phyloP scores from a whole-genome alignment of 2,797 vertebrate species.

The Sternarchorhynchus goeldii region DNA sequence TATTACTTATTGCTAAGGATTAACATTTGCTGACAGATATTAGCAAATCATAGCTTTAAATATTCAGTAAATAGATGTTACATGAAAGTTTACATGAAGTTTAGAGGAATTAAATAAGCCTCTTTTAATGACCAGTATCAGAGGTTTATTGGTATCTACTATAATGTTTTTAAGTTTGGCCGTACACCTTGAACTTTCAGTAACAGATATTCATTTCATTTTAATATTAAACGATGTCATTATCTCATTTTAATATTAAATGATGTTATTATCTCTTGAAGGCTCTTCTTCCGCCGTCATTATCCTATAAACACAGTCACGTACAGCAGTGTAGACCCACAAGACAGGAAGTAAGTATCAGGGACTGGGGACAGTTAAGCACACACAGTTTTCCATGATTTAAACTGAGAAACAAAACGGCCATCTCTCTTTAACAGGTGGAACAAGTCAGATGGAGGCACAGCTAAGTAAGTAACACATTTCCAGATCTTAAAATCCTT shows the following conservation, averaged over 20 bases:
- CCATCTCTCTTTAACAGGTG: constrained; percentile 74
- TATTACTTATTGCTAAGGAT: no score
- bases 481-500: background rate
- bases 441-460: constrained; percentile 86
- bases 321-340: constrained; percentile 91
- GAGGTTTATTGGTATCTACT: background rate
- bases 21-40: no score
- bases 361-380: background rate
- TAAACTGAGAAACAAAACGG: background rate
- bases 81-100: no score
- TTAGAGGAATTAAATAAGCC: no score
- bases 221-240: background rate
- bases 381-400: no score
- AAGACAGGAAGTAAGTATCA: constrained; percentile 89
- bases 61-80: no score
- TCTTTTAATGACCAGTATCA: no score
- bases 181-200: no score
- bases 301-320: constrained; percentile 93
- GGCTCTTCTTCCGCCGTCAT: constrained; percentile 94
- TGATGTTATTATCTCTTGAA: constrained; percentile 55
- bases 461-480: constrained; percentile 82
- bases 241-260: background rate
- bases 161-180: no score
- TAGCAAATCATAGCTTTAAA: no score
- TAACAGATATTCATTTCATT: no score